Percentiles rank a stretch among this genome's conserved stretches.
Evolutionary conservation across 2,797 vertebrate species (phyloP).

Genomic region (Platyrinchus mystaceus): DNA sequence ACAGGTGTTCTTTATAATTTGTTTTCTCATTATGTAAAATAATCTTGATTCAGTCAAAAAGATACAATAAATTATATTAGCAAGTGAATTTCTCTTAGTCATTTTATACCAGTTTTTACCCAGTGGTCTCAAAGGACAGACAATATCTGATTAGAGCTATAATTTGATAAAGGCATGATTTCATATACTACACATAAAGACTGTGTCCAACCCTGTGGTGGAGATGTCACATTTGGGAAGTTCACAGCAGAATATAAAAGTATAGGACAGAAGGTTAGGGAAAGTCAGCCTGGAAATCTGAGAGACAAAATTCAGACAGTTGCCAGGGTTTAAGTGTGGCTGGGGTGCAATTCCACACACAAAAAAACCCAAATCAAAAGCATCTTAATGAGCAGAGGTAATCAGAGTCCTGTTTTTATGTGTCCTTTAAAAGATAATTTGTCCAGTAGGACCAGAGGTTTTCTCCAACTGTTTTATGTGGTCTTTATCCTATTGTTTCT

Average conservation of each 20-base stretch:
- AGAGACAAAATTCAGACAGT: not conserved
- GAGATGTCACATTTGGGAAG: not conserved
- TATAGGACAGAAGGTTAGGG: not conserved
- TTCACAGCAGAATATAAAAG: not conserved
- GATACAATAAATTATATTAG: not conserved
- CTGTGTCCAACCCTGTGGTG: not conserved
- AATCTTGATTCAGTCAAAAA: not conserved
- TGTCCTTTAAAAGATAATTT: not conserved
- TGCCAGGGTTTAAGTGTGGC: not conserved
- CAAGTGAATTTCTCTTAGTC: not conserved
- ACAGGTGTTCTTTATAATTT: not conserved
- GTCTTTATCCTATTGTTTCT: not conserved
- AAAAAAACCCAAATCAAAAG: not conserved
- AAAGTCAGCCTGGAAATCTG: not conserved
- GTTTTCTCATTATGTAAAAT: not conserved
- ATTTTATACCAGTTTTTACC: not conserved
- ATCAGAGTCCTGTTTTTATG: not conserved
- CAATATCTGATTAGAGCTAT: not conserved
- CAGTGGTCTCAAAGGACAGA: not conserved
- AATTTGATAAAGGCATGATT: not conserved
- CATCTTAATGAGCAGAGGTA: not conserved
- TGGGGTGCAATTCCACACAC: not conserved
- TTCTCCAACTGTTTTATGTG: not conserved
- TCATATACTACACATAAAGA: not conserved
- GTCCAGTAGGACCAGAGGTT: not conserved